Conservation (phyloP, 2,797 vertebrate genomes). For the Petrocephalus sullivani region DNA sequence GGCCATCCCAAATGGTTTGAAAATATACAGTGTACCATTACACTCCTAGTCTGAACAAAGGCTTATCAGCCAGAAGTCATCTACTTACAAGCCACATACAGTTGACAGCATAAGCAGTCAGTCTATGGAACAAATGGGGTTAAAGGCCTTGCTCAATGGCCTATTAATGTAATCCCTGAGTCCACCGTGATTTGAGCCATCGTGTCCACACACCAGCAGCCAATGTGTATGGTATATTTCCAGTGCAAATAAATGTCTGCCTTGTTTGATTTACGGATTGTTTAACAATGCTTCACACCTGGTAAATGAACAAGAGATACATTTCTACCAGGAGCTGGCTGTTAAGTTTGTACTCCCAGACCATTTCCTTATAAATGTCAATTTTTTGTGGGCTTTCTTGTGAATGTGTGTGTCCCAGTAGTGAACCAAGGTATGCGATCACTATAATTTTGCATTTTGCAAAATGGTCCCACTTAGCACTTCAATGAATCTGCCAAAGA, state of each 20-base stretch:
- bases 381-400: not conserved
- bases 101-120: not conserved
- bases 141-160: not conserved
- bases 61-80: not conserved
- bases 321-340: slow-evolving; percentile 12
- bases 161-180: not conserved
- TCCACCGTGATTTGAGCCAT: not conserved
- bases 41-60: slow-evolving; percentile 50
- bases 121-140: not conserved
- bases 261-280: slow-evolving; percentile 44
- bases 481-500: slow-evolving; percentile 35
- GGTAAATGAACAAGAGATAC: slow-evolving; percentile 7
- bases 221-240: slow-evolving; percentile 47
- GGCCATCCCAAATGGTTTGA: too few relatives aligned
- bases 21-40: too few relatives aligned
- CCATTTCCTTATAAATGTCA: not conserved
- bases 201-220: not conserved
- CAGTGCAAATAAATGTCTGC: slow-evolving; percentile 51
- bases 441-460: slow-evolving; percentile 26
- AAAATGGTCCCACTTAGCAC: slow-evolving; percentile 30
- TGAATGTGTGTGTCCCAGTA: not conserved
- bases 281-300: slow-evolving; percentile 31
- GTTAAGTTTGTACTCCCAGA: not conserved
- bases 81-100: not conserved
- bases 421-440: slow-evolving; percentile 17